Percentiles rank a stretch among this genome's conserved stretches.
phyloP scores from a whole-genome alignment of 1,140 invertebrate genomes.

The Lasaia peninsularis region DNA sequence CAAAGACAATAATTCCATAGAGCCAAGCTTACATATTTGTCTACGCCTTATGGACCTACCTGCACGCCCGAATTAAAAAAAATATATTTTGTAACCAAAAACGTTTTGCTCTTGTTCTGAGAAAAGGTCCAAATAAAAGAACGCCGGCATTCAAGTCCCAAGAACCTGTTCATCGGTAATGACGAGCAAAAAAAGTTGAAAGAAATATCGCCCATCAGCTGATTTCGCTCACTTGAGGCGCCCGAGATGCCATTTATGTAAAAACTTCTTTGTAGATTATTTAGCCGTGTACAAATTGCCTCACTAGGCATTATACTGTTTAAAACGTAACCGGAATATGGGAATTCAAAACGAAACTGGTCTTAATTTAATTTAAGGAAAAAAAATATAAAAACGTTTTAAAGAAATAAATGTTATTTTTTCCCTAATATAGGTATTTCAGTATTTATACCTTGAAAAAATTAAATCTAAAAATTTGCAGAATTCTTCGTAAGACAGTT shows the following conservation, averaged over 20 bases:
- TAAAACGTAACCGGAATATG: background rate
- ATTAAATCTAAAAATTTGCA: too few relatives aligned
- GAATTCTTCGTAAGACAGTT: too few relatives aligned
- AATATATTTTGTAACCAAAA: conserved; percentile 31
- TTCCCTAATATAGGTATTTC: too few relatives aligned
- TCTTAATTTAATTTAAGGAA: background rate
- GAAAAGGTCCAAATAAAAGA: conserved; percentile 48
- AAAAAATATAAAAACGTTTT: background rate
- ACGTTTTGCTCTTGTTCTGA: conserved; percentile 35
- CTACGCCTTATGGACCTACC: conserved; percentile 30
- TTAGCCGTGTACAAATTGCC: background rate
- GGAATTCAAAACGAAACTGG: background rate
- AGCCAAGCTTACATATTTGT: conserved; percentile 18
- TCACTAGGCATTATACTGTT: background rate
- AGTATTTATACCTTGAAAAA: too few relatives aligned
- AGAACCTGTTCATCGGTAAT: conserved; percentile 49
- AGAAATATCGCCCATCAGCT: conserved; percentile 50
- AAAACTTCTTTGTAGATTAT: conserved; percentile 8
- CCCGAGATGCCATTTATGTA: conserved; percentile 27
- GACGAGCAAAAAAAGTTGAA: conserved; percentile 43
- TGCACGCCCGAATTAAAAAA: conserved; percentile 33
- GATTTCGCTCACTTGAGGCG: conserved; percentile 50
- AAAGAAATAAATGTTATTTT: background rate
- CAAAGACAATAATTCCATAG: conserved; percentile 13
- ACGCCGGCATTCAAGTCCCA: conserved; percentile 36